A percentile compares a stretch with the other conserved stretches of the same genome.
phyloP scores from a whole-genome alignment of 1,140 invertebrate species.

The Aphis craccivora region DNA sequence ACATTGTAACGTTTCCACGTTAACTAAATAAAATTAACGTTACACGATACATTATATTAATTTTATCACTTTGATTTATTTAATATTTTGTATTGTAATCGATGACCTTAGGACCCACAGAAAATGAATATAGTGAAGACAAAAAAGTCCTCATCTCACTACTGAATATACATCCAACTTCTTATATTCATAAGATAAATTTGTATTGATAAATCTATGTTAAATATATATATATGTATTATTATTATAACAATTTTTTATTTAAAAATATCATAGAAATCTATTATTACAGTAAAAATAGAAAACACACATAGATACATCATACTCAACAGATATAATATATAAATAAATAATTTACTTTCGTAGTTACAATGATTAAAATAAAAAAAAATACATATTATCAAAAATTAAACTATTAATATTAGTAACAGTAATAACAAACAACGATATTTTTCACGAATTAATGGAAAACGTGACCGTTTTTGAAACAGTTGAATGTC shows the following conservation, averaged over 20 bases:
- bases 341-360: too few relatives aligned
- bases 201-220: neutral
- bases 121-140: neutral
- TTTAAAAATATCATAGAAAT: neutral
- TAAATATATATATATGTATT: neutral
- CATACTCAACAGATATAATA: neutral
- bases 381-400: neutral
- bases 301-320: neutral
- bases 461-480: constrained; percentile 1
- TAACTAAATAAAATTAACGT: neutral
- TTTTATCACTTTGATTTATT: neutral
- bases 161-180: too few relatives aligned
- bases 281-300: neutral
- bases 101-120: neutral
- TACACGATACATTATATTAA: neutral
- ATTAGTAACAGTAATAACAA: neutral
- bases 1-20: neutral
- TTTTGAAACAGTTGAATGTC: neutral
- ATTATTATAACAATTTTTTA: neutral
- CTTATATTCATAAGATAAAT: neutral
- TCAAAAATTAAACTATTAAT: neutral
- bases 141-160: neutral
- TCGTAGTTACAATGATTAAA: neutral
- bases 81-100: neutral
- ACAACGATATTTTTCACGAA: neutral